Base-by-base conservation (phyloP, 2,113 vertebrate genomes). In the Malurus melanocephalus region DNA sequence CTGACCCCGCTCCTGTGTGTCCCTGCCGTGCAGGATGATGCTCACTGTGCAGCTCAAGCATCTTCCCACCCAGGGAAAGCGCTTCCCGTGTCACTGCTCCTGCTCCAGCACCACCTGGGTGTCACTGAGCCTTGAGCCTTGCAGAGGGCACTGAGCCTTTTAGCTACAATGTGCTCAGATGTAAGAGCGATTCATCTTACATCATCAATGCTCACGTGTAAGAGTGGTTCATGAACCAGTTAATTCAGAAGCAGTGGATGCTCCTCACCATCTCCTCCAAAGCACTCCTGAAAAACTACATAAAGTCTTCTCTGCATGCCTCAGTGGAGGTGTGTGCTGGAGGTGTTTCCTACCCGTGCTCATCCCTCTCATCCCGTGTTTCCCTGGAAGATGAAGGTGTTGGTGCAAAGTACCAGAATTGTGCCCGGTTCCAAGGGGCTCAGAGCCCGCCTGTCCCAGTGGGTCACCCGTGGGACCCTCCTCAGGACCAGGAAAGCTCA, bases 351-450 rank as follows among this genome's bases (percentile, higher is more conserved):
- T n/a, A 2, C 12, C 60, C 1, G 0, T 4, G 4, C 11, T 9
- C n/a, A 16, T 2, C 21, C 30, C 52, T 56, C 40, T 45, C 2
- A 0, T n/a, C n/a, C 19, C 1, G 7, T 8, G 40, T 22, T 35
- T 30, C 30, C 60, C 48, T 11, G 0, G 4, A 12, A 64, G 32
- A 30, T 17, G 69, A 48, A 10, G 49, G 4, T 33, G 17, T 35
- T 1, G 2, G 33, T 18, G 45, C 3, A 1, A 33, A 66, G 32
- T 32, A 38, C 12, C 5, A 7, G 32, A 26, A 49, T 43, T 0
- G 0, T 33, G 72, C 43, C 42, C 7, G 0, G 32, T 27, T 82
- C 26, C 2, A 0, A 0, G 2, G 30, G 14, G 20, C 27, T 87
- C 69, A 33, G 65, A 69, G 33, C 52, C 80, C 43, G 45, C 80